Percentiles rank a stretch among this genome's conserved stretches.
Evolutionary conservation across 2,888 invertebrate species (phyloP).

Genomic region (Leucophora obtusa): DNA sequence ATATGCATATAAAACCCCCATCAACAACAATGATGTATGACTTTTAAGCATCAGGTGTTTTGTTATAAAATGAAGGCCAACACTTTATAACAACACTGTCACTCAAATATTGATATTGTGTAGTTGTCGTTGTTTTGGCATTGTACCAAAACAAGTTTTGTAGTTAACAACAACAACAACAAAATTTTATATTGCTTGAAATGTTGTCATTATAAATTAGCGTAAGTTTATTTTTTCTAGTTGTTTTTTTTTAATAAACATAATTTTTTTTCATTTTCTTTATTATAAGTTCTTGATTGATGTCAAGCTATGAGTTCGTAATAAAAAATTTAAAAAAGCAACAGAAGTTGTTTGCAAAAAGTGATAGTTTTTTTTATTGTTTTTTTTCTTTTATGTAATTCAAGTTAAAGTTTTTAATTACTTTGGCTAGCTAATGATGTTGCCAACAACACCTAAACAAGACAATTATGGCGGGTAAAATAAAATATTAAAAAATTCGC

Average conservation of each 20-base stretch:
- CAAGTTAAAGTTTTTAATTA: conserved; percentile 59
- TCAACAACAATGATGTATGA: conserved; percentile 58
- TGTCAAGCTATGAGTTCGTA: conserved; percentile 35
- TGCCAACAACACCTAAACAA: conserved; percentile 48
- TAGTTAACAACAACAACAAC: conserved; percentile 37
- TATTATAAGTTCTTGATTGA: conserved; percentile 12
- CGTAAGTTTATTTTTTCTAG: conserved; percentile 49
- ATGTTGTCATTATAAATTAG: conserved; percentile 61
- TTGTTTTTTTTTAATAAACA: conserved; percentile 13
- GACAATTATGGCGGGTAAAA: conserved; percentile 54
- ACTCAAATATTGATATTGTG: conserved; percentile 57
- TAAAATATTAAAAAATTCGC: conserved; percentile 31
- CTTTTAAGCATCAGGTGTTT: conserved; percentile 61
- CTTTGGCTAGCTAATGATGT: conserved; percentile 61
- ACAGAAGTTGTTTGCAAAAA: conserved; percentile 7
- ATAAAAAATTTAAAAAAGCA: conserved; percentile 30
- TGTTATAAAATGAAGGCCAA: conserved; percentile 46
- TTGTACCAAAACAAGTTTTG: conserved; percentile 2
- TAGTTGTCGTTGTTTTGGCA: conserved; percentile 21
- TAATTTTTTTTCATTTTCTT: neutral
- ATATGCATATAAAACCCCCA: neutral
- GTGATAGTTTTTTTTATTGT: conserved; percentile 29
- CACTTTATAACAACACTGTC: conserved; percentile 44
- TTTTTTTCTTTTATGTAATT: conserved; percentile 6
- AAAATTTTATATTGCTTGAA: conserved; percentile 20